Conservation (phyloP, 2,113 vertebrate species). For the Psilopogon haemacephalus region DNA sequence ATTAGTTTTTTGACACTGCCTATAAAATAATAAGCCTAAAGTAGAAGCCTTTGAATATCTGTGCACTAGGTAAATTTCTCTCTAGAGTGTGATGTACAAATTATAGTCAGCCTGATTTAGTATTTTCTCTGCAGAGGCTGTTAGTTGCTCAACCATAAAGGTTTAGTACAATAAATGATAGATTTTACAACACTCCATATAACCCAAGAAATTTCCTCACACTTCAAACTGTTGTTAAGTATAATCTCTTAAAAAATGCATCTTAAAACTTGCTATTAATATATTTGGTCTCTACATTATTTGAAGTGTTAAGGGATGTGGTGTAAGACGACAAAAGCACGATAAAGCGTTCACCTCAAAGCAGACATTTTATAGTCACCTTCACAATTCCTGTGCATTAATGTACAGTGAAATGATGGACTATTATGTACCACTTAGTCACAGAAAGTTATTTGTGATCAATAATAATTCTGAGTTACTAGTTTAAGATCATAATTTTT, state of each 20-base stretch:
- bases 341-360: background rate
- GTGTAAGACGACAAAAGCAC: slow-evolving; percentile 20
- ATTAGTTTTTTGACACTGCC: background rate
- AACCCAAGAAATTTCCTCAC: slow-evolving; percentile 68
- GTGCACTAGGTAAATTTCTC: slow-evolving; percentile 29
- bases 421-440: slow-evolving; percentile 37
- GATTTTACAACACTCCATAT: slow-evolving; percentile 71
- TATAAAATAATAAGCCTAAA: slow-evolving; percentile 39
- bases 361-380: slow-evolving; percentile 34
- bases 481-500: slow-evolving; percentile 43
- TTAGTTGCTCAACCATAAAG: slow-evolving; percentile 66
- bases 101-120: background rate
- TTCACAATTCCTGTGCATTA: background rate
- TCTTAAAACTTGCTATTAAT: slow-evolving; percentile 72
- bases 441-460: slow-evolving; percentile 56
- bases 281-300: slow-evolving; percentile 64
- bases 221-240: slow-evolving; percentile 70
- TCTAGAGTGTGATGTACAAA: slow-evolving; percentile 36
- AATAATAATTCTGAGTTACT: slow-evolving; percentile 63
- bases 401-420: slow-evolving; percentile 37
- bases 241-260: slow-evolving; percentile 62
- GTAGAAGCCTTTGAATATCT: slow-evolving; percentile 16
- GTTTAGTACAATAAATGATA: slow-evolving; percentile 69
- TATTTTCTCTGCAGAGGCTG: slow-evolving; percentile 48
- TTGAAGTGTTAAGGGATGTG: slow-evolving; percentile 50